Base-by-base conservation (phyloP, 1,140 invertebrate species). In the Pseudomyrmex gracilis region DNA sequence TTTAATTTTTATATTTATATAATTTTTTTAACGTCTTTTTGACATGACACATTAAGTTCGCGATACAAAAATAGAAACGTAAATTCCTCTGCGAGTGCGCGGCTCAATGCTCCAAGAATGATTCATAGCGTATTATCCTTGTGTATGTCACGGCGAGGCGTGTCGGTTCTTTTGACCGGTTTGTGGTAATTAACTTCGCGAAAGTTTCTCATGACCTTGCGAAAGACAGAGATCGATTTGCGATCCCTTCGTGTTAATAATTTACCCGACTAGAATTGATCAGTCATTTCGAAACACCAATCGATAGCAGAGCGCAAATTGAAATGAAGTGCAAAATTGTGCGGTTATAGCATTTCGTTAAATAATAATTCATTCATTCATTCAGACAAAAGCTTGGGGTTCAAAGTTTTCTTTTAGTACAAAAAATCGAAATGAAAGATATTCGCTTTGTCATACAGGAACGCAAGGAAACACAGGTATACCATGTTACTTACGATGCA, bases 101-200 rank as follows among this genome's bases (percentile, higher is more conserved):
- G n/a, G 34, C 63, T 4, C 47, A 47, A 57, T 77, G 53, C 57
- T 53, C 55, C 17, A 10, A 12, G 74, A 61, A 61, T 87, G 86
- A 87, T 53, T 87, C 86, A 87, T 77, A 34, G 63, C 67, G 47
- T 74, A 74, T 22, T 73, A 70, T 67, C 86, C 71, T 60, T 64
- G 47, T 66, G 15, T 61, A 53, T 34, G 43, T 43, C 17, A 47
- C 34, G 2, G 49, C 51, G 61, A 66, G n/a, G 45, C 22, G 47
- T 86, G 22, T 51, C 70, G 66, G 66, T 64, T 47, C 77, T 49
- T 73, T 73, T 63, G 47, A 86, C 80, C 80, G 73, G 86, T 84
- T 87, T n/a, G 34, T 34, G 34, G n/a, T 58, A 84, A 87, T 82
- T 84, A 83, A 83, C 67, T 87, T 66, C 60, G 66, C 66, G 73